These are phyloP conservation scores for Coluber constrictor DNA, from an alignment of 2,797 vertebrate genomes.

Conservation along the genomic window DNA sequence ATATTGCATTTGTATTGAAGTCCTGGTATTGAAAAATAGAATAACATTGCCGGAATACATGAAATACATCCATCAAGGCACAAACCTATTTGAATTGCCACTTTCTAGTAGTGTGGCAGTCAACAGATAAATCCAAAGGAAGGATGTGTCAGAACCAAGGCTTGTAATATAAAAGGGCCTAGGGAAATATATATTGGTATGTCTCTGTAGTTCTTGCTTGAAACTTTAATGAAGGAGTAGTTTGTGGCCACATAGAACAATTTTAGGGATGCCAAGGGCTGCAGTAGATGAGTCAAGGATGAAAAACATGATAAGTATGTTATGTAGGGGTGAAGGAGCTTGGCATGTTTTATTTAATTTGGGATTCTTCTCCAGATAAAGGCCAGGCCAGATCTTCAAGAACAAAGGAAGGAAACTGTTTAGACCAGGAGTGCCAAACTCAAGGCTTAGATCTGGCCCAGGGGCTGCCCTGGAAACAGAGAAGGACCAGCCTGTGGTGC, in stretches of 20 bases:
- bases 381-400: not conserved
- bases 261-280: not conserved
- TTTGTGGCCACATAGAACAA: not conserved
- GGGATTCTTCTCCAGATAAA: not conserved
- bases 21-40: not conserved
- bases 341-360: not conserved
- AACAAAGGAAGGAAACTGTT: not conserved
- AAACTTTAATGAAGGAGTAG: not conserved
- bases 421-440: not conserved
- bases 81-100: not conserved
- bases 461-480: too few relatives aligned
- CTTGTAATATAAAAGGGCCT: not conserved
- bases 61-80: not conserved
- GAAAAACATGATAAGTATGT: not conserved
- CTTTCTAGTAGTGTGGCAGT: not conserved
- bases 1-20: not conserved
- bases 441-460: too few relatives aligned
- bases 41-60: not conserved
- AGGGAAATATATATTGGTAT: not conserved
- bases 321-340: not conserved
- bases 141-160: not conserved
- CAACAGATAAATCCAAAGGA: not conserved
- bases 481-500: too few relatives aligned
- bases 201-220: not conserved
- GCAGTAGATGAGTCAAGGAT: not conserved